Percentiles rank a stretch among this genome's conserved stretches.
These are phyloP conservation scores for Zaprionus inermis DNA, from an alignment of 1,140 invertebrate genomes.

Conservation along the genomic window DNA sequence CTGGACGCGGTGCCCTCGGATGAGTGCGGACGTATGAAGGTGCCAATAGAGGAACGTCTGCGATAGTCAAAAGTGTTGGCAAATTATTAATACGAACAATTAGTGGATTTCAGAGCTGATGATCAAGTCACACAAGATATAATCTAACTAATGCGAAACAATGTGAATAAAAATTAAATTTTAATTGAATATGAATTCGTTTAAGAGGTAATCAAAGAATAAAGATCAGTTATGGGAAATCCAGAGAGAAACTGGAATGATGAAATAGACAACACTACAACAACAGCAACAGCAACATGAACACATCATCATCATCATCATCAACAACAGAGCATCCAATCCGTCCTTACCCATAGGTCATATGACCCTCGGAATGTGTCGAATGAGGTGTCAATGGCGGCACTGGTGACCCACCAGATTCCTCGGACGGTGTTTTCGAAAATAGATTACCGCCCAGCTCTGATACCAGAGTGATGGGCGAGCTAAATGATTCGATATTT, in stretches of 20 bases:
- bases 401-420: slow-evolving; percentile 87
- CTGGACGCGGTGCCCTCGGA: slow-evolving; percentile 90
- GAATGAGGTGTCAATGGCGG: slow-evolving; percentile 84
- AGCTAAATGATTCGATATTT: slow-evolving; percentile 85
- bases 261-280: slow-evolving; percentile 20
- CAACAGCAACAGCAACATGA: slow-evolving; percentile 44
- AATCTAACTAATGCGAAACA: slow-evolving; percentile 5
- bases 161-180: slow-evolving; percentile 8
- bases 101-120: not conserved
- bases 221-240: not conserved
- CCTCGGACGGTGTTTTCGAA: slow-evolving; percentile 94
- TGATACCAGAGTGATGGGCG: slow-evolving; percentile 94
- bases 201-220: slow-evolving; percentile 4
- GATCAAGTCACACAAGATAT: slow-evolving; percentile 15
- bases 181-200: slow-evolving; percentile 4
- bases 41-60: slow-evolving; percentile 84
- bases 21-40: slow-evolving; percentile 85
- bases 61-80: not conserved
- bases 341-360: slow-evolving; percentile 83
- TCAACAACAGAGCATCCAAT: slow-evolving; percentile 31
- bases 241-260: not conserved
- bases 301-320: slow-evolving; percentile 23
- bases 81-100: not conserved
- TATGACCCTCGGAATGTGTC: slow-evolving; percentile 83
- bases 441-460: slow-evolving; percentile 94